phyloP scores from a whole-genome alignment of 92 coral and sea anemone genomes.

The Galaxea fascicularis region DNA sequence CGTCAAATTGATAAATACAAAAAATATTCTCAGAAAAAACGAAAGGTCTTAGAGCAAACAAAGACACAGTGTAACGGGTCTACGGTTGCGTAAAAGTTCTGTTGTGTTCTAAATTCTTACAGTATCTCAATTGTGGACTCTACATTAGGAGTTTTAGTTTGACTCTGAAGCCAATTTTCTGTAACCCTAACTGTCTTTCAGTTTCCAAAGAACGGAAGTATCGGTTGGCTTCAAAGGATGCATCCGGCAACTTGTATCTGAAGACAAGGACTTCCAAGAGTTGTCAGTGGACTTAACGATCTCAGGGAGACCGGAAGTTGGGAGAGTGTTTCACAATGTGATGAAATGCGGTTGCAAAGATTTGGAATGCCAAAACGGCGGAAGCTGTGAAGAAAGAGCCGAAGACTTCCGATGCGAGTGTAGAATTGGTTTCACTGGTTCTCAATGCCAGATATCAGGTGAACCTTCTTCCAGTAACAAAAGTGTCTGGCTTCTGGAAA shows the following conservation, averaged over 20 bases:
- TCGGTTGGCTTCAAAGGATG: slow-evolving; percentile 70
- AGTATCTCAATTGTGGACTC: too few relatives aligned
- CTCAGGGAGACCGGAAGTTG: neutral
- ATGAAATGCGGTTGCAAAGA: slow-evolving; percentile 76
- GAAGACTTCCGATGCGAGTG: slow-evolving; percentile 84
- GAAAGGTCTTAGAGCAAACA: too few relatives aligned
- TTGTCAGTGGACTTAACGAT: slow-evolving; percentile 47
- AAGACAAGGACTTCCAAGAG: slow-evolving; percentile 64
- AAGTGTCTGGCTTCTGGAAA: too few relatives aligned
- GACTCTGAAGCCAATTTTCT: too few relatives aligned
- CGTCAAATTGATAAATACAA: neutral
- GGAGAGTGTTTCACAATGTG: slow-evolving; percentile 35
- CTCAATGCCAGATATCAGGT: slow-evolving; percentile 68
- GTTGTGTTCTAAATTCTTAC: too few relatives aligned
- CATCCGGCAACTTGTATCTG: slow-evolving; percentile 70
- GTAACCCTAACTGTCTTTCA: neutral
- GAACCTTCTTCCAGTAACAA: neutral
- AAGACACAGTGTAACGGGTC: too few relatives aligned
- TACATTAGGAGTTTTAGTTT: too few relatives aligned
- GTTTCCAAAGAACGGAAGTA: slow-evolving; percentile 61
- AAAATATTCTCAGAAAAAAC: too few relatives aligned
- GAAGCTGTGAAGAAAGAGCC: slow-evolving; percentile 52
- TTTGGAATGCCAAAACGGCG: slow-evolving; percentile 55
- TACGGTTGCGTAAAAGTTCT: too few relatives aligned
- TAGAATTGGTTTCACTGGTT: slow-evolving; percentile 73